A percentile compares a stretch with the other conserved stretches of the same genome.
These are phyloP conservation scores for Hypolimnas misippus DNA, from an alignment of 2,888 invertebrate species.

Conservation along the genomic window DNA sequence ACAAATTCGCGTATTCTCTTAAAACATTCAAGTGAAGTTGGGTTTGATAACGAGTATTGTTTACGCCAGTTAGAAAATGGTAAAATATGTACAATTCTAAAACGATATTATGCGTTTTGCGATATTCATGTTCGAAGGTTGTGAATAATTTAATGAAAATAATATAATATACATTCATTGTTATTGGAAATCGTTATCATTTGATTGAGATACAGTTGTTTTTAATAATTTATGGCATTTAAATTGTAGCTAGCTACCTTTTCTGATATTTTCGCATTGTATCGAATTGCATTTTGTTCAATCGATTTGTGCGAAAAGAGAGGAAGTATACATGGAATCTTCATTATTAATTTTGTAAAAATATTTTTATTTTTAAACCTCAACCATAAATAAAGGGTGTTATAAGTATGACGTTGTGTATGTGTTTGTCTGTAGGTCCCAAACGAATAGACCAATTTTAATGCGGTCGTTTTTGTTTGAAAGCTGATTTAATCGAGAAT, in stretches of 20 bases:
- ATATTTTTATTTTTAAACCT: too few species aligned
- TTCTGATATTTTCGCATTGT: too few species aligned
- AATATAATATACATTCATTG: constrained; percentile 28
- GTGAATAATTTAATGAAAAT: constrained; percentile 28
- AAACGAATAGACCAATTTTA: too few species aligned
- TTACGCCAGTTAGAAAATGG: constrained; percentile 21
- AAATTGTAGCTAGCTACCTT: neutral
- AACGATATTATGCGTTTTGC: constrained; percentile 13
- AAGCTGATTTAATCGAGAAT: too few species aligned
- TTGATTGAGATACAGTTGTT: constrained; percentile 1
- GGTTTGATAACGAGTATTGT: neutral
- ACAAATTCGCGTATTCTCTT: neutral
- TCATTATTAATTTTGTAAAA: too few species aligned
- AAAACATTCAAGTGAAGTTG: neutral
- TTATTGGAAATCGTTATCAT: constrained; percentile 13
- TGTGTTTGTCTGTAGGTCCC: too few species aligned
- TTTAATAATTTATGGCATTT: neutral
- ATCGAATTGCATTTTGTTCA: too few species aligned
- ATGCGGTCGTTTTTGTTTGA: too few species aligned
- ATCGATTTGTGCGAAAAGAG: too few species aligned
- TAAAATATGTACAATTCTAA: constrained; percentile 27
- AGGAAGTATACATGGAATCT: too few species aligned
- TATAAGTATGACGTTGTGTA: too few species aligned
- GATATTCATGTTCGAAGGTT: constrained; percentile 33
- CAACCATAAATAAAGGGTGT: too few species aligned